Evolutionary conservation across 1,140 invertebrate genomes (phyloP), one percentile per base, ranked within the genome.

Genomic region (Tetramorium simillimum): DNA sequence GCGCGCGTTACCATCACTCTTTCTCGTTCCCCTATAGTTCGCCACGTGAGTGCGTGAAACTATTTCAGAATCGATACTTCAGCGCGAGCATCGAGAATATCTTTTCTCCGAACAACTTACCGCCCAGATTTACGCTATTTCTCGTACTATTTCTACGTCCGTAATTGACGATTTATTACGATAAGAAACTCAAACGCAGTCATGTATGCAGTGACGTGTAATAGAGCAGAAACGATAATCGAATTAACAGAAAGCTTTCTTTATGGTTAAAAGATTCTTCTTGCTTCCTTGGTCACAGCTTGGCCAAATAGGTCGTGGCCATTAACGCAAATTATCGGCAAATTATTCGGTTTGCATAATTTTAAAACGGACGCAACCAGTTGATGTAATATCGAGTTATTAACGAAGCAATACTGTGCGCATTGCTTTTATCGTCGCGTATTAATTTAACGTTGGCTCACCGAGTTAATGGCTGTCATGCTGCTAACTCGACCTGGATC

Each of bases 391-490:
- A 58, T 46, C 37, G 67, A 73, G 58, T 85, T 51, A 75, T 58
- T 33, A 65, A 80, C 80, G 80, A 75, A 73, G 80, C 80, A 69
- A 62, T 60, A 60, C 67, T 46, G 80, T 43, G 77, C 67, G 73
- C 58, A 65, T 85, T 63, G 72, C 85, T 82, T 86, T 86, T 80
- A 82, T 62, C 53, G 43, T 46, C 67, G 40, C 40, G 53, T 73
- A 73, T 78, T 78, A 78, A 28, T 70, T 88, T 86, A 75, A 5
- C 28, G 62, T 46, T 53, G 51, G 49, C 76, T 95, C 91, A 95
- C 95, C 94, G 95, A 95, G 93, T 95, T 95, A 92, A 95, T 95
- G 91, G 95, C 95, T 92, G 95, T 95, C 95, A 95, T 95, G 89
- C 92, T 95, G 93, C 92, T 94, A 94, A 94, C 93, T 93, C 93